Percentiles rank a stretch among this genome's conserved stretches.
phyloP scores from a whole-genome alignment of 1,140 invertebrate genomes.

The Apis dorsata region DNA sequence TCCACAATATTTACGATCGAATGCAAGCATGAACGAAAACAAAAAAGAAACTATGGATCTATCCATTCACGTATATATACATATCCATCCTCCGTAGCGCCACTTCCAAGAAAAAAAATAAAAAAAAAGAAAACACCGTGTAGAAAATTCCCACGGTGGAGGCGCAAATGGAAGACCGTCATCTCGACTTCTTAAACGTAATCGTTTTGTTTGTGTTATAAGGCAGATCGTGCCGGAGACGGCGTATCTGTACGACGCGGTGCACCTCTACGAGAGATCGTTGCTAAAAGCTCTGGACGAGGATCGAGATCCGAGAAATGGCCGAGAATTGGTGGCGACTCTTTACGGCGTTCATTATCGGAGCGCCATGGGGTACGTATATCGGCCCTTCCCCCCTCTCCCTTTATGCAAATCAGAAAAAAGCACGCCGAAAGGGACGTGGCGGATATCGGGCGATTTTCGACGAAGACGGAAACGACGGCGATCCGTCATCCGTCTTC shows the following conservation, averaged over 20 bases:
- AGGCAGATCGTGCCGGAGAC: conserved; percentile 91
- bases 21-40: too few species aligned
- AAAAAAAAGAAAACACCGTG: too few species aligned
- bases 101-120: too few species aligned
- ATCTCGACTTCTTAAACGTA: conserved; percentile 28
- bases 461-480: conserved; percentile 29
- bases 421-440: not conserved
- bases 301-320: conserved; percentile 85
- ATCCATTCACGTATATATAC: too few species aligned
- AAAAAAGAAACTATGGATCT: too few species aligned
- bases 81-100: too few species aligned
- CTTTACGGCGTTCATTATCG: conserved; percentile 88
- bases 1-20: too few species aligned
- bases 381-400: not conserved
- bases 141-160: not conserved
- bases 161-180: too few species aligned
- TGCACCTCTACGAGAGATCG: conserved; percentile 90
- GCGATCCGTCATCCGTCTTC: conserved; percentile 13
- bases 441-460: conserved; percentile 12
- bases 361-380: conserved; percentile 91
- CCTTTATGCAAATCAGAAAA: conserved; percentile 35
- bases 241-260: conserved; percentile 94
- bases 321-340: conserved; percentile 85
- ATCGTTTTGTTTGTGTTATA: conserved; percentile 64
- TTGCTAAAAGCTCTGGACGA: conserved; percentile 85